phyloP scores from a whole-genome alignment of 2,888 invertebrate genomes.

The Noctua janthe region DNA sequence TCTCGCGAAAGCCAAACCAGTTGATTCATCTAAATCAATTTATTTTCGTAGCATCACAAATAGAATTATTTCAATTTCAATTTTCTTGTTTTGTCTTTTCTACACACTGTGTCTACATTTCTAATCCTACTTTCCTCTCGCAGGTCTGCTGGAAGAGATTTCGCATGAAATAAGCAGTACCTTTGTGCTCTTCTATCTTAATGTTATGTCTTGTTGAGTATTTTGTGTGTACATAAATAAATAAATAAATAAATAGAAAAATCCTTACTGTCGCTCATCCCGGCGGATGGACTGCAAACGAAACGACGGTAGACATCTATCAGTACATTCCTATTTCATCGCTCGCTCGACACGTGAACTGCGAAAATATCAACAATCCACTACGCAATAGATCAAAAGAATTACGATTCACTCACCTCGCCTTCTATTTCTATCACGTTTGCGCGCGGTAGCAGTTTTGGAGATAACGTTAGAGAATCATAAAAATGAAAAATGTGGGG shows the following conservation, averaged over 20 bases:
- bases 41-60: constrained; percentile 51
- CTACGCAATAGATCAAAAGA: constrained; percentile 61
- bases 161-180: too few species aligned
- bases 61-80: too few species aligned
- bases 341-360: constrained; percentile 38
- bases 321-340: constrained; percentile 51
- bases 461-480: constrained; percentile 8
- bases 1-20: constrained; percentile 30
- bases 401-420: constrained; percentile 52
- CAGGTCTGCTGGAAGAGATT: too few species aligned
- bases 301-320: constrained; percentile 42
- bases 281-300: constrained; percentile 38
- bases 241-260: too few species aligned
- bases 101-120: too few species aligned
- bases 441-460: constrained; percentile 33
- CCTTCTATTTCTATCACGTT: constrained; percentile 49
- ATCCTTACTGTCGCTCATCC: constrained; percentile 32
- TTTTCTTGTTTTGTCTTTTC: too few species aligned
- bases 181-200: too few species aligned
- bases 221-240: too few species aligned
- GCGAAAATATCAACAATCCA: constrained; percentile 58
- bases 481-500: constrained; percentile 11
- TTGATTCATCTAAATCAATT: constrained; percentile 50
- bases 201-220: too few species aligned
- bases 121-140: too few species aligned